Evolutionary conservation across 2,888 invertebrate species (phyloP).

Genomic region (Yponomeuta plumbellus): DNA sequence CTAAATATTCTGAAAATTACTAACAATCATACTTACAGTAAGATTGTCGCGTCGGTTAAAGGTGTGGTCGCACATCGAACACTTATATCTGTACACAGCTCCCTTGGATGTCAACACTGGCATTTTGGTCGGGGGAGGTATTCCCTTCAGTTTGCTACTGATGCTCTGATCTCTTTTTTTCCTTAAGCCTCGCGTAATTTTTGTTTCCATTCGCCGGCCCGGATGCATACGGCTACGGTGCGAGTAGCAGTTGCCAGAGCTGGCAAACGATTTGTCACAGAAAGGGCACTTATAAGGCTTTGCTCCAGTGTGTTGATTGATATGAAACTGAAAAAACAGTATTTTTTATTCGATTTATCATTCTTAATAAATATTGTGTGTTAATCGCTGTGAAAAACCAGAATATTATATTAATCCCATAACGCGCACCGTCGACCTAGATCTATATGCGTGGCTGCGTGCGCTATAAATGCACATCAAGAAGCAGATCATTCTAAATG

Average conservation of each 20-base stretch:
- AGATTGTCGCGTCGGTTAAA: constrained; percentile 57
- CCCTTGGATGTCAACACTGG: constrained; percentile 31
- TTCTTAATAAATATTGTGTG: too few relatives aligned
- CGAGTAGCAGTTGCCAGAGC: constrained; percentile 84
- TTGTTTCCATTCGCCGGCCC: constrained; percentile 48
- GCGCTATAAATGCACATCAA: background rate
- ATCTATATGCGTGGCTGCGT: too few relatives aligned
- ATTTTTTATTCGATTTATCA: background rate
- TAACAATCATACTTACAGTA: constrained; percentile 39
- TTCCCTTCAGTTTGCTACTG: constrained; percentile 14
- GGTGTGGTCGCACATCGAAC: constrained; percentile 49
- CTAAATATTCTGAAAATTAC: too few relatives aligned
- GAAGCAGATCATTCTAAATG: too few relatives aligned
- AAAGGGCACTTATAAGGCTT: constrained; percentile 84
- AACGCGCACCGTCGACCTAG: too few relatives aligned
- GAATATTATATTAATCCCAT: too few relatives aligned
- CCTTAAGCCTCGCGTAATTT: constrained; percentile 9
- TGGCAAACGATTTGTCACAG: constrained; percentile 83
- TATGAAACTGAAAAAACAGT: constrained; percentile 77
- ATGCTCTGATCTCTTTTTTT: background rate
- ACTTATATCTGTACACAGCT: constrained; percentile 47
- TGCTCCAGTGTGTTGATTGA: constrained; percentile 85
- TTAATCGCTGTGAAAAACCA: too few relatives aligned
- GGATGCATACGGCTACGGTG: constrained; percentile 85
- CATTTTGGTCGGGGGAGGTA: constrained; percentile 23